These are phyloP conservation scores for Discoglossus pictus DNA, from an alignment of 2,797 vertebrate genomes.

Conservation along the genomic window DNA sequence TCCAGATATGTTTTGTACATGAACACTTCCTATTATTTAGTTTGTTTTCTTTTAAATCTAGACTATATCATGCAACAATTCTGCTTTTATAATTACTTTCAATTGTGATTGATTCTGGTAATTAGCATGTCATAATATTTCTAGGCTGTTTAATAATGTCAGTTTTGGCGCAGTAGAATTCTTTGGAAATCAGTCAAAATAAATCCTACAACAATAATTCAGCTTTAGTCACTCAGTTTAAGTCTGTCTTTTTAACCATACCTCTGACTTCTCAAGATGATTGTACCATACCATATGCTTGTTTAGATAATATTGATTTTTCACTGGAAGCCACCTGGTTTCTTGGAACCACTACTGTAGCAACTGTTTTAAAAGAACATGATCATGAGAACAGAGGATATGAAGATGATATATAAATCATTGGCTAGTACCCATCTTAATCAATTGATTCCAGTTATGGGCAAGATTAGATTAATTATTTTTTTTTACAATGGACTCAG, in stretches of 20 bases:
- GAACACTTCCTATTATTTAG: too few species aligned
- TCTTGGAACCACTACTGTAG: slow-evolving; percentile 11
- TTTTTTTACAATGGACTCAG: slow-evolving; percentile 39
- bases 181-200: background rate
- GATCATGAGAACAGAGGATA: slow-evolving; percentile 24
- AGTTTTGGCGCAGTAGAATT: too few species aligned
- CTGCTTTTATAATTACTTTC: background rate
- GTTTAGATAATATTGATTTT: slow-evolving; percentile 42
- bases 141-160: too few species aligned
- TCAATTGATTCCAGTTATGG: slow-evolving; percentile 16
- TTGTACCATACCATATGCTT: slow-evolving; percentile 39
- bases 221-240: slow-evolving; percentile 3
- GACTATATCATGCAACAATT: background rate
- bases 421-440: slow-evolving; percentile 23
- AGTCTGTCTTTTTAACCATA: slow-evolving; percentile 18
- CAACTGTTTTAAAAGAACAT: background rate
- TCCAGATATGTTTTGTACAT: background rate
- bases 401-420: slow-evolving; percentile 7
- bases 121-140: too few species aligned
- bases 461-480: slow-evolving; percentile 28
- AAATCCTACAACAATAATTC: slow-evolving; percentile 5
- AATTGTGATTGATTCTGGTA: too few species aligned
- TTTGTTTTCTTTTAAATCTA: background rate
- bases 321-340: slow-evolving; percentile 32
- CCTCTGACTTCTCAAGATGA: slow-evolving; percentile 19